Evolutionary conservation across 2,888 invertebrate species (phyloP).

Genomic region (Apodemia hepburni): DNA sequence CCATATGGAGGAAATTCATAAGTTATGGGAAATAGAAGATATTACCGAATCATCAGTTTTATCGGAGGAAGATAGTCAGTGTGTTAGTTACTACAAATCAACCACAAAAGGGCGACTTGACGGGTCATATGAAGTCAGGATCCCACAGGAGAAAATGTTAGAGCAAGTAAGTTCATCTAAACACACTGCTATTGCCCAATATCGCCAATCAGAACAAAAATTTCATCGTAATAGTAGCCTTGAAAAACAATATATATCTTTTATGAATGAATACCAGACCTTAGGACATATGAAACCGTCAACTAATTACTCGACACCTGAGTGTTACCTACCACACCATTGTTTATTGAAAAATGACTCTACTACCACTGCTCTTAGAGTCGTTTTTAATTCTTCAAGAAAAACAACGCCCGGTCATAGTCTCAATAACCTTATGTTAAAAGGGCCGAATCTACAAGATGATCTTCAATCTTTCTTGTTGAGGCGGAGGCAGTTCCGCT

Average conservation of each 20-base stretch:
- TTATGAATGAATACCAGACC: slow-evolving; percentile 16
- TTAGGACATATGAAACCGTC: slow-evolving; percentile 18
- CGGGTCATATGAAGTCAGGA: background rate
- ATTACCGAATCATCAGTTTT: slow-evolving; percentile 16
- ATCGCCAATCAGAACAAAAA: background rate
- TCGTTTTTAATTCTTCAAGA: too few relatives aligned
- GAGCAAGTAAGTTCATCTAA: background rate
- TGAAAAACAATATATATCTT: background rate
- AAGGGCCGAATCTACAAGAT: slow-evolving; percentile 31
- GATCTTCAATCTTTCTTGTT: background rate
- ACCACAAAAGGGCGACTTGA: background rate
- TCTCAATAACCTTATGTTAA: slow-evolving; percentile 32
- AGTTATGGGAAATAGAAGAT: slow-evolving; percentile 20
- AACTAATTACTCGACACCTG: slow-evolving; percentile 1
- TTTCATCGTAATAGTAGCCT: background rate
- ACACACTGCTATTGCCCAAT: background rate
- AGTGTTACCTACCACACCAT: too few relatives aligned
- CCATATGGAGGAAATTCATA: slow-evolving; percentile 9
- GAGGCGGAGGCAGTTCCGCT: background rate
- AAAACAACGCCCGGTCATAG: slow-evolving; percentile 25
- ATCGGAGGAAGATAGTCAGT: slow-evolving; percentile 23
- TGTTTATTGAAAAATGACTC: slow-evolving; percentile 8
- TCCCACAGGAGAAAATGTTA: background rate
- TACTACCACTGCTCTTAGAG: slow-evolving; percentile 7
- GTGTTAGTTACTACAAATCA: slow-evolving; percentile 15